Conservation (phyloP, 1,140 invertebrate genomes). For the Tetramorium simillimum region DNA sequence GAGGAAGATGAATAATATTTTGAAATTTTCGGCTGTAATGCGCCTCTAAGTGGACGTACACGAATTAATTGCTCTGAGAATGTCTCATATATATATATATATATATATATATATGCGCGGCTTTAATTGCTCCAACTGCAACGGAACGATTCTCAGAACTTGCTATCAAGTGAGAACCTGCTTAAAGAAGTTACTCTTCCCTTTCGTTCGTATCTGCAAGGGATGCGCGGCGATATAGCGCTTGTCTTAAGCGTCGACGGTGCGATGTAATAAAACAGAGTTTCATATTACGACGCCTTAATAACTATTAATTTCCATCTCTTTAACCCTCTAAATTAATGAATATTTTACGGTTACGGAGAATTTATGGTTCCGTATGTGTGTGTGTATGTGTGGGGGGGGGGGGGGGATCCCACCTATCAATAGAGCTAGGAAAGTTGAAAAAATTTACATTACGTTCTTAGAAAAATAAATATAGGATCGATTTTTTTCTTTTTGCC, state of each 20-base stretch:
- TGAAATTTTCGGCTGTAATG: background rate
- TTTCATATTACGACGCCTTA: conserved; percentile 35
- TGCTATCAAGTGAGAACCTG: background rate
- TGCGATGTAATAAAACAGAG: conserved; percentile 44
- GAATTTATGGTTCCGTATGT: background rate
- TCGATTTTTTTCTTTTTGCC: background rate
- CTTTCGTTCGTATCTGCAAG: background rate
- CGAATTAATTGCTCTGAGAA: conserved; percentile 24
- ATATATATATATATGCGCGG: background rate
- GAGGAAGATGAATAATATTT: conserved; percentile 15
- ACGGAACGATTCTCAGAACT: conserved; percentile 21
- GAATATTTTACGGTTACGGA: conserved; percentile 26
- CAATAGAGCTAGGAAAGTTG: background rate
- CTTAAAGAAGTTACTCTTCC: conserved; percentile 45
- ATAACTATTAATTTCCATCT: conserved; percentile 49
- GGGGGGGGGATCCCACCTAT: background rate
- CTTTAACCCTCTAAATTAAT: conserved; percentile 26
- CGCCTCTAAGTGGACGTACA: conserved; percentile 3
- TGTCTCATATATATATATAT: conserved; percentile 11
- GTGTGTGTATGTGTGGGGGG: too few species aligned
- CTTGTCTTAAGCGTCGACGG: conserved; percentile 28
- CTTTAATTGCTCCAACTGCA: conserved; percentile 17
- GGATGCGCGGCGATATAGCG: conserved; percentile 13
- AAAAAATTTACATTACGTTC: background rate
- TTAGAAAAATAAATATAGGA: background rate